phyloP scores from a whole-genome alignment of 37 sponge, comb jelly and placozoan species.

The Ephydatia muelleri region DNA sequence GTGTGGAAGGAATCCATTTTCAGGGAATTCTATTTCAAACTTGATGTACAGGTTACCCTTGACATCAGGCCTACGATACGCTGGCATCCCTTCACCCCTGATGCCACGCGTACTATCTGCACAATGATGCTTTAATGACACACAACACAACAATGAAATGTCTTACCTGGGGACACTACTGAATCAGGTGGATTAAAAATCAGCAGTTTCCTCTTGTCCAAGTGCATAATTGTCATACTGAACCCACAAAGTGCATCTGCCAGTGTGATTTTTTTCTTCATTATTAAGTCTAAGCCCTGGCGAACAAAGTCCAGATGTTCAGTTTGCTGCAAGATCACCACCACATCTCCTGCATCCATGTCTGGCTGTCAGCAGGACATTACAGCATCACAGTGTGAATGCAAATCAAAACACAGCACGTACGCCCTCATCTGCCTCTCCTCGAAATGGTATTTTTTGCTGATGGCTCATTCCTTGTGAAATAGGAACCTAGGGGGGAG shows the following conservation, averaged over 20 bases:
- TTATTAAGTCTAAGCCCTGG: slow-evolving; percentile 65
- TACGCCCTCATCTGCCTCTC: slow-evolving; percentile 78
- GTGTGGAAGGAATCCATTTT: slow-evolving; percentile 36
- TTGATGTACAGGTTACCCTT: slow-evolving; percentile 90
- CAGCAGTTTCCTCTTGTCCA: slow-evolving; percentile 78
- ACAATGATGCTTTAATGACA: neutral
- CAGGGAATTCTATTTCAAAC: slow-evolving; percentile 87
- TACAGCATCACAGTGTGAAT: neutral
- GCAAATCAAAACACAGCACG: neutral
- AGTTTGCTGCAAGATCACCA: slow-evolving; percentile 77
- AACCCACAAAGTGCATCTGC: slow-evolving; percentile 89
- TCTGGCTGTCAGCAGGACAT: slow-evolving; percentile 59
- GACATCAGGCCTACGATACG: slow-evolving; percentile 25
- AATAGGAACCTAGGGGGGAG: slow-evolving; percentile 60
- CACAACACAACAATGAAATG: neutral
- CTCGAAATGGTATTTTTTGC: slow-evolving; percentile 81
- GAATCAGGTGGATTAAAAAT: slow-evolving; percentile 58
- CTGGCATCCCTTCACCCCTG: slow-evolving; percentile 81
- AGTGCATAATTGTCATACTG: slow-evolving; percentile 59
- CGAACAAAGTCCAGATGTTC: slow-evolving; percentile 77
- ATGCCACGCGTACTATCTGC: slow-evolving; percentile 7
- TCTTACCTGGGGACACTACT: slow-evolving; percentile 56
- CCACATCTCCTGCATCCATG: slow-evolving; percentile 87
- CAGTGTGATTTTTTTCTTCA: slow-evolving; percentile 82
- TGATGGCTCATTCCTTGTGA: slow-evolving; percentile 81